phyloP scores from a whole-genome alignment of 2,797 vertebrate genomes.

The Lacerta viridis region DNA sequence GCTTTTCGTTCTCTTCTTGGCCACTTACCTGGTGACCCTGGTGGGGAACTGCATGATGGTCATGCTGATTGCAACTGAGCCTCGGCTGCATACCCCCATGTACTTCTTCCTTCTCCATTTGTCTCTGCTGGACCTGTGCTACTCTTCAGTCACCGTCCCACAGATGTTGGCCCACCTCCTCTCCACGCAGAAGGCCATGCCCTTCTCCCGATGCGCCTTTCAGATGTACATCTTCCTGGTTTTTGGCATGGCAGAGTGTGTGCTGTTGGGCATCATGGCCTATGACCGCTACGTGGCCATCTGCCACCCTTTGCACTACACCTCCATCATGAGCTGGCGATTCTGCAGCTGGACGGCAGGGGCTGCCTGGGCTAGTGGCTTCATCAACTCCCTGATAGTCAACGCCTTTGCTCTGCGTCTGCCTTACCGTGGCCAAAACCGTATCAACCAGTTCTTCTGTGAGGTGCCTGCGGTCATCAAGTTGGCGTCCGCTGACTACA shows the following conservation, averaged over 20 bases:
- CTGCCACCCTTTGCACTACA: conserved; percentile 54
- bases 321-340: conserved; percentile 36
- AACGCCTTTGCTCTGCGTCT: conserved; percentile 36
- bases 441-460: conserved; percentile 58
- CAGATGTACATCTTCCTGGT: conserved; percentile 60
- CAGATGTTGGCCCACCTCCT: conserved; percentile 49
- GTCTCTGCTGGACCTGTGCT: conserved; percentile 52
- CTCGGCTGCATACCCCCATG: conserved; percentile 56
- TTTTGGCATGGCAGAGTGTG: conserved; percentile 56
- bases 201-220: conserved; percentile 50
- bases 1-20: conserved; percentile 46
- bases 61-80: conserved; percentile 25
- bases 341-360: conserved; percentile 31
- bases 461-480: conserved; percentile 49
- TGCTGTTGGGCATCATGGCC: conserved; percentile 57
- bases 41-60: conserved; percentile 51
- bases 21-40: conserved; percentile 37
- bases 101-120: conserved; percentile 58
- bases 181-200: conserved; percentile 43
- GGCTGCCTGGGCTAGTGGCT: conserved; percentile 37
- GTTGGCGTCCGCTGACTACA: conserved; percentile 39
- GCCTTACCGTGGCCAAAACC: conserved; percentile 32
- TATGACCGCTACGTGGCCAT: conserved; percentile 51
- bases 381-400: conserved; percentile 49
- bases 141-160: conserved; percentile 47